Percentiles rank a stretch among this genome's conserved stretches.
Evolutionary conservation across 2,113 vertebrate genomes (phyloP).

Genomic region (Microtus montanus): DNA sequence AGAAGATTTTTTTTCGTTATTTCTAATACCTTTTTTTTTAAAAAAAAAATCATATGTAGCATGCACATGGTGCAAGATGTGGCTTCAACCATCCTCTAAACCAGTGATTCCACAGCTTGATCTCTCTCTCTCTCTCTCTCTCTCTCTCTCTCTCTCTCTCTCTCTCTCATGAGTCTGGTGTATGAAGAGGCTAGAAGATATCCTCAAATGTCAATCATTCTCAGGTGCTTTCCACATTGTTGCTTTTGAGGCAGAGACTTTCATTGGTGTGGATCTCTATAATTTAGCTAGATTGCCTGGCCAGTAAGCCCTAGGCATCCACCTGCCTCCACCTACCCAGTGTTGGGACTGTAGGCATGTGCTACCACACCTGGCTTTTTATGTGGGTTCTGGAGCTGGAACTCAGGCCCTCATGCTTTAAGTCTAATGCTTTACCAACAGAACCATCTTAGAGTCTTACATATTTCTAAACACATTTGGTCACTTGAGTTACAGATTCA

Average conservation of each 20-base stretch:
- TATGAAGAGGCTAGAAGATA: background rate
- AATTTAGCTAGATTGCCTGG: background rate
- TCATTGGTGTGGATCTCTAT: background rate
- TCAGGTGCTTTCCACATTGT: background rate
- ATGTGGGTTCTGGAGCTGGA: background rate
- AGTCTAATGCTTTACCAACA: background rate
- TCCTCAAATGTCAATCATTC: background rate
- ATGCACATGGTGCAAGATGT: background rate
- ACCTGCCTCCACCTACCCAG: no score
- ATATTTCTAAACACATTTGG: background rate
- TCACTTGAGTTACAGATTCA: constrained; percentile 1
- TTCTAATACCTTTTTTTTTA: background rate
- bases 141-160: background rate
- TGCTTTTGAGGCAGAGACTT: background rate
- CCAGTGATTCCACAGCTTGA: background rate
- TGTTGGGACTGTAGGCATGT: background rate
- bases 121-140: background rate
- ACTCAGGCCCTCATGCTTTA: background rate
- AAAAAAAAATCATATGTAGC: background rate
- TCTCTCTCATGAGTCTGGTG: background rate
- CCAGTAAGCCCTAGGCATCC: background rate
- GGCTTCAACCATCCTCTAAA: background rate
- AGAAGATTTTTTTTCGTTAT: background rate
- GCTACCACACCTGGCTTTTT: background rate
- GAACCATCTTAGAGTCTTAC: background rate